Conservation (phyloP, 2,888 invertebrate species). For the Clitarchus hookeri region DNA sequence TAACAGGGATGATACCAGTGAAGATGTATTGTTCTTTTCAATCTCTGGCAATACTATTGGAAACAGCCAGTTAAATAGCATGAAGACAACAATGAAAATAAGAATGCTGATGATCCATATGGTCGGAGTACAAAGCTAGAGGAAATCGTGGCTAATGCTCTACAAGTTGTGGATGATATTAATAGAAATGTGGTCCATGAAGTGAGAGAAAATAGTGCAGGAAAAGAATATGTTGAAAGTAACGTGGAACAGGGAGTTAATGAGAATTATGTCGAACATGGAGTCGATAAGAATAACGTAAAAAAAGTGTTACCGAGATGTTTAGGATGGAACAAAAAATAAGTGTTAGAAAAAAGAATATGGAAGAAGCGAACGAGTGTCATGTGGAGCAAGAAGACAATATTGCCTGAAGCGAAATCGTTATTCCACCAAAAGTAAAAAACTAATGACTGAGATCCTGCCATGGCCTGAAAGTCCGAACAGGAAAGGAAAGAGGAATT, state of each 20-base stretch:
- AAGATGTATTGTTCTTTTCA: neutral
- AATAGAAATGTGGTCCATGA: neutral
- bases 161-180: neutral
- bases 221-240: too few species aligned
- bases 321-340: neutral
- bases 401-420: neutral
- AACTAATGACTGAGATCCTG: neutral
- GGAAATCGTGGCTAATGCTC: neutral
- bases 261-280: neutral
- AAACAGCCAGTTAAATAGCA: neutral
- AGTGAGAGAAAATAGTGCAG: neutral
- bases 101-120: too few species aligned
- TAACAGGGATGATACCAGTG: neutral
- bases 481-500: slow-evolving; percentile 21
- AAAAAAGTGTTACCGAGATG: neutral
- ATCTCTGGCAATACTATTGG: neutral
- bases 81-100: neutral
- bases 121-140: neutral
- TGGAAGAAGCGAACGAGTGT: slow-evolving; percentile 1
- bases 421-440: neutral
- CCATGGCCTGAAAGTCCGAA: neutral
- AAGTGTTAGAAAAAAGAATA: neutral
- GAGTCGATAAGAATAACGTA: neutral
- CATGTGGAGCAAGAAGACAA: slow-evolving; percentile 7
- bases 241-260: neutral